Evolutionary conservation across 2,888 invertebrate genomes (phyloP).

Genomic region (Phaedon cochleariae): DNA sequence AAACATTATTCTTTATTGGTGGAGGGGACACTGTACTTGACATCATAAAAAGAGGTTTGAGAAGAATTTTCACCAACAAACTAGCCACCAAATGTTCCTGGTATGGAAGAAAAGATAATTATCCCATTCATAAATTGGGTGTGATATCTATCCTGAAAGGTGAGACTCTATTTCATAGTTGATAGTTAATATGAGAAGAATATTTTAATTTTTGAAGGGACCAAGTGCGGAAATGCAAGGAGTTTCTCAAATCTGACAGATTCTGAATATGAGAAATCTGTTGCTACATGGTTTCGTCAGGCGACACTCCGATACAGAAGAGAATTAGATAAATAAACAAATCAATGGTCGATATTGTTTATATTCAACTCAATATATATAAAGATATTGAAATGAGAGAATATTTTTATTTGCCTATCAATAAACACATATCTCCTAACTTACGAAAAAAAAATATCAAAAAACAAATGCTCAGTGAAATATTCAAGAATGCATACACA

Average conservation of each 20-base stretch:
- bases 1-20: too few relatives aligned
- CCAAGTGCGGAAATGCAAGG: neutral
- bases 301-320: neutral
- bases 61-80: slow-evolving; percentile 3
- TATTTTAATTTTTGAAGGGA: too few relatives aligned
- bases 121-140: neutral
- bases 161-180: neutral
- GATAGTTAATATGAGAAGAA: too few relatives aligned
- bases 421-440: too few relatives aligned
- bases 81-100: neutral
- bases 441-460: too few relatives aligned
- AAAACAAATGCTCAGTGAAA: too few relatives aligned
- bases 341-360: too few relatives aligned
- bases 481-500: too few relatives aligned
- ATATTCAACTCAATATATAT: too few relatives aligned
- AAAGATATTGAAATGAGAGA: too few relatives aligned
- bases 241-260: too few relatives aligned
- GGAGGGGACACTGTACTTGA: neutral
- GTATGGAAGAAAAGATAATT: slow-evolving; percentile 1
- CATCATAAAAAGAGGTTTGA: neutral
- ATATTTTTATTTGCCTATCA: too few relatives aligned
- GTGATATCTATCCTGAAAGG: slow-evolving; percentile 5
- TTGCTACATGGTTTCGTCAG: slow-evolving; percentile 1
- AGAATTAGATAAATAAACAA: neutral
- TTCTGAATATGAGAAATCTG: neutral